A percentile compares a stretch with the other conserved stretches of the same genome.
These are phyloP conservation scores for Drosophila formosana DNA, from an alignment of 2,888 invertebrate genomes.

Conservation along the genomic window DNA sequence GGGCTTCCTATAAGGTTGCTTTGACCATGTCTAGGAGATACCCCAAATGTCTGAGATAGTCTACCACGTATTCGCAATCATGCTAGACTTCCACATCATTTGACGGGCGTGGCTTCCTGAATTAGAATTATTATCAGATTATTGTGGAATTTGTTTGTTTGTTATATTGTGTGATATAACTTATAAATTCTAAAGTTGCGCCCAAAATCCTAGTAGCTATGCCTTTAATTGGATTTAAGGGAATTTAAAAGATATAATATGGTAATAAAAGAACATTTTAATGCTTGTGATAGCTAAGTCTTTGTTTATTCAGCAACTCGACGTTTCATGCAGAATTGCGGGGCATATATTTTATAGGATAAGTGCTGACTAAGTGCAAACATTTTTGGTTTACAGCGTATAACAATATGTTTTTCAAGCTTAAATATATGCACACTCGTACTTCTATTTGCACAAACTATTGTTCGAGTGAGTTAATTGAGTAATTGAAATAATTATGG, in stretches of 20 bases:
- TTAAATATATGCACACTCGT: neutral
- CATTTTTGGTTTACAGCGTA: neutral
- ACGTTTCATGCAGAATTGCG: too few relatives aligned
- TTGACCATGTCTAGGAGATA: neutral
- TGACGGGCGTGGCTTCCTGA: neutral
- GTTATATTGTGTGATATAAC: neutral
- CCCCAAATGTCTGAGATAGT: neutral
- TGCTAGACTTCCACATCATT: neutral
- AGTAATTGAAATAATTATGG: slow-evolving; percentile 3
- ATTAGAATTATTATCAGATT: neutral
- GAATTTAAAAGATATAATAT: neutral
- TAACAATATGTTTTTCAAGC: neutral
- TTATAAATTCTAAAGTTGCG: neutral
- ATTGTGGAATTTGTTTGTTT: neutral
- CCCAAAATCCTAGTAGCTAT: neutral
- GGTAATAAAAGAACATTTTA: neutral
- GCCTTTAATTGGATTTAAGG: neutral
- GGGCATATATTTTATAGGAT: neutral
- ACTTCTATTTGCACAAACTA: neutral
- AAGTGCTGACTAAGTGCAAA: neutral
- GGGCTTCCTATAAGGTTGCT: slow-evolving; percentile 1
- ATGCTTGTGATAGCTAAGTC: neutral
- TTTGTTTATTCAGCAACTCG: neutral
- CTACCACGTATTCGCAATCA: neutral
- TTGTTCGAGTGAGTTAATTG: slow-evolving; percentile 4